Conservation (phyloP, 2,113 vertebrate genomes). For the Alligator mississippiensis region DNA sequence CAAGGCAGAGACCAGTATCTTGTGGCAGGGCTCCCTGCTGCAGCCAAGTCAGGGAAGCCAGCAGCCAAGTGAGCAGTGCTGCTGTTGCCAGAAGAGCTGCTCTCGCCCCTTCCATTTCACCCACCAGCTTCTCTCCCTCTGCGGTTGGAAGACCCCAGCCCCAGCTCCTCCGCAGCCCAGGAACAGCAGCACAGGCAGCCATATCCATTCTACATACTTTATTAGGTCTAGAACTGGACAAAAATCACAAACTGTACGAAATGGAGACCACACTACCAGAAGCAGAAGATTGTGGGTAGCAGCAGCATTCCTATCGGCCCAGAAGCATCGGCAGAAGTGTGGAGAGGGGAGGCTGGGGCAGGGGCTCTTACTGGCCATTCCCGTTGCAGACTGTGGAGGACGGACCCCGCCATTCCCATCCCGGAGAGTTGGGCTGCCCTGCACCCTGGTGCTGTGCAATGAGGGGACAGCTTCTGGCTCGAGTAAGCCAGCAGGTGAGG, state of each 20-base stretch:
- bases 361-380: conserved; percentile 42
- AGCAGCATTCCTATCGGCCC: conserved; percentile 67
- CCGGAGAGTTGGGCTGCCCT: background rate
- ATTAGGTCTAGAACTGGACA: conserved; percentile 87
- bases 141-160: background rate
- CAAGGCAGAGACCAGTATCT: background rate
- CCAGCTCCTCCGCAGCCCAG: too few species aligned
- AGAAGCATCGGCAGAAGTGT: conserved; percentile 40
- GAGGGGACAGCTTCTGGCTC: background rate
- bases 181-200: conserved; percentile 9
- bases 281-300: conserved; percentile 72
- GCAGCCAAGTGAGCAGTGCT: background rate
- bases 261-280: conserved; percentile 86
- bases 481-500: background rate
- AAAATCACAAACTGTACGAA: conserved; percentile 88
- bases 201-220: conserved; percentile 79
- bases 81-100: background rate
- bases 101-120: background rate
- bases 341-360: conserved; percentile 15
- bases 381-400: conserved; percentile 18
- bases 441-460: background rate
- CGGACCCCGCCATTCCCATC: background rate
- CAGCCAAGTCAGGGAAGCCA: background rate
- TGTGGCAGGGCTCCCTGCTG: background rate
- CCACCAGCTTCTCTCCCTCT: too few species aligned